A percentile compares a stretch with the other conserved stretches of the same genome.
Evolutionary conservation across 1,140 invertebrate genomes (phyloP).

Genomic region (Wasmannia auropunctata): DNA sequence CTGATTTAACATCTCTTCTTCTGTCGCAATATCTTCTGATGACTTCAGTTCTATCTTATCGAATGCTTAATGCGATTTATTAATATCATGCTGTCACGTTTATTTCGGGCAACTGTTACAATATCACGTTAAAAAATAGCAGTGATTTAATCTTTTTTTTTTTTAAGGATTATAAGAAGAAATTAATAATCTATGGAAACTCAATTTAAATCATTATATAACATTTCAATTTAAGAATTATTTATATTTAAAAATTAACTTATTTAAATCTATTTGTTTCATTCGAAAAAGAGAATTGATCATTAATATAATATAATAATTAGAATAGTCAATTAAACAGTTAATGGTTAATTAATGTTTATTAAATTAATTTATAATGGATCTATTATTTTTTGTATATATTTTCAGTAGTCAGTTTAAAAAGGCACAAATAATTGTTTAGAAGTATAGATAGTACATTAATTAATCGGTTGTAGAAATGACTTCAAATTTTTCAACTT

Average conservation of each 20-base stretch:
- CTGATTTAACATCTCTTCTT: background rate
- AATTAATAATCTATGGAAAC: too few relatives aligned
- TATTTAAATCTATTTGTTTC: background rate
- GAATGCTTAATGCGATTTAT: background rate
- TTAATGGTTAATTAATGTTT: background rate
- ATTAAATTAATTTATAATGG: background rate
- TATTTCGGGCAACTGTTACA: background rate
- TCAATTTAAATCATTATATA: too few relatives aligned
- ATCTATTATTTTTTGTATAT: background rate
- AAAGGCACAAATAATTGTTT: background rate
- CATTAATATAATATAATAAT: background rate
- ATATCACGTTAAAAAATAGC: background rate
- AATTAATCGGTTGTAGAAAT: background rate
- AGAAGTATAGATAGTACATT: background rate
- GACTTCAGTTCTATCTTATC: background rate
- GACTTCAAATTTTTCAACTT: background rate
- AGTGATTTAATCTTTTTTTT: background rate
- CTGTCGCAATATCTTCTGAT: background rate
- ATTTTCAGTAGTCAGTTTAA: background rate
- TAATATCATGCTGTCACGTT: background rate
- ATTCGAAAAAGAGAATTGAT: background rate
- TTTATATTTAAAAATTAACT: background rate
- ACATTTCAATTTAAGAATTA: too few relatives aligned
- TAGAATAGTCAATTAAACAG: background rate
- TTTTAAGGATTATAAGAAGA: too few relatives aligned